Evolutionary conservation across 2,797 vertebrate genomes (phyloP).

Genomic region (Scleropages formosus): DNA sequence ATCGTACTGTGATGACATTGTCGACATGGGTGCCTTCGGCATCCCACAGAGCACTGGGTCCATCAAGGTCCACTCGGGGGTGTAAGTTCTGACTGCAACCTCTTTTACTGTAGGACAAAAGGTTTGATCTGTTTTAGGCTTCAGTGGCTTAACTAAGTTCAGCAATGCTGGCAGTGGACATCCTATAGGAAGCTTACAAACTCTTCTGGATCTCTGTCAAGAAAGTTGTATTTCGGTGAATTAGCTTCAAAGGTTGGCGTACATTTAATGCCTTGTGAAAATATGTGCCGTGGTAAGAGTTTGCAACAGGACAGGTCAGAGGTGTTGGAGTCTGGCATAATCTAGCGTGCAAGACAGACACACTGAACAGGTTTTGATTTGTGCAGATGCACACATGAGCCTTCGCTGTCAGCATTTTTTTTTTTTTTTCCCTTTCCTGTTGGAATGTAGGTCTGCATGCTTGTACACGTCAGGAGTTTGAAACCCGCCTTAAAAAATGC

Average conservation of each 20-base stretch:
- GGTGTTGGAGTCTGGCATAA: neutral
- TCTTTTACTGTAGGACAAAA: too few species aligned
- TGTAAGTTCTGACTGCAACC: slow-evolving; percentile 71
- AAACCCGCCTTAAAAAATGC: neutral
- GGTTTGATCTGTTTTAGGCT: too few species aligned
- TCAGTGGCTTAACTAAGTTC: too few species aligned
- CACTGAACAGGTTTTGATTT: neutral
- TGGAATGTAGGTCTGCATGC: neutral
- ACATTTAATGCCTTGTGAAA: neutral
- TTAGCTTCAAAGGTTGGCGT: too few species aligned
- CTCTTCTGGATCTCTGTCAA: too few species aligned
- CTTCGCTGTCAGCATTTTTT: neutral
- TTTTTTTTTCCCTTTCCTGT: neutral
- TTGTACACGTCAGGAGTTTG: slow-evolving; percentile 3
- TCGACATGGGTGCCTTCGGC: slow-evolving; percentile 79
- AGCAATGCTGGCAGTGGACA: too few species aligned
- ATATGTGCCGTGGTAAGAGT: neutral
- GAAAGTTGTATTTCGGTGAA: too few species aligned
- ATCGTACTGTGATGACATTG: slow-evolving; percentile 78
- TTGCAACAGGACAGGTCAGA: neutral
- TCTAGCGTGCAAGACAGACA: neutral
- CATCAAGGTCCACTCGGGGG: slow-evolving; percentile 89
- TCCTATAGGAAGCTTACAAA: too few species aligned
- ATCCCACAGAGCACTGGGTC: slow-evolving; percentile 83
- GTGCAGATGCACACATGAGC: neutral